Percentiles rank a stretch among this genome's conserved stretches.
These are phyloP conservation scores for Tiphia femorata DNA, from an alignment of 2,888 invertebrate genomes.

Conservation along the genomic window DNA sequence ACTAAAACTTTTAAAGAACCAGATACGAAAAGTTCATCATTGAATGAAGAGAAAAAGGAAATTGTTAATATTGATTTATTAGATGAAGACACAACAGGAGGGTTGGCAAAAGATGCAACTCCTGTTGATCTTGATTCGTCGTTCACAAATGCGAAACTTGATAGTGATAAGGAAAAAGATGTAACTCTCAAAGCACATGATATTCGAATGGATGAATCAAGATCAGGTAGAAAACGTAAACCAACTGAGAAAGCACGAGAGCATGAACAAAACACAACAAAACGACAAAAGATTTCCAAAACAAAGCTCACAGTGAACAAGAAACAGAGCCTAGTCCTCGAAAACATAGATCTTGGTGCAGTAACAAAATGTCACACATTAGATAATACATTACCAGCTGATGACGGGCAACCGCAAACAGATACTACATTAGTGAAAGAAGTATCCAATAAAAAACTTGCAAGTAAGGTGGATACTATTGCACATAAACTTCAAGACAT, in stretches of 20 bases:
- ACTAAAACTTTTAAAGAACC: constrained; percentile 20
- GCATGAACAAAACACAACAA: constrained; percentile 59
- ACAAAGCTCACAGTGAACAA: constrained; percentile 28
- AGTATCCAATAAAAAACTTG: constrained; percentile 14
- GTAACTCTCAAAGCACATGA: constrained; percentile 19
- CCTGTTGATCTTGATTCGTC: neutral
- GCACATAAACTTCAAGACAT: constrained; percentile 24
- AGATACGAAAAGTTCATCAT: neutral
- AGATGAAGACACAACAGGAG: constrained; percentile 16
- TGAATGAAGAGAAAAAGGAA: constrained; percentile 12
- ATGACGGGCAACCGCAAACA: neutral
- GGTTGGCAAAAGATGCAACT: neutral
- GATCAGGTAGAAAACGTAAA: constrained; percentile 65
- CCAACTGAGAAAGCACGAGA: constrained; percentile 64
- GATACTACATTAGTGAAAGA: neutral
- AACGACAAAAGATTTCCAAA: constrained; percentile 59
- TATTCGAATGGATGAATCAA: constrained; percentile 53
- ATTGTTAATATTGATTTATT: constrained; percentile 18
- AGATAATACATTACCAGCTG: constrained; percentile 5
- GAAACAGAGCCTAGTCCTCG: constrained; percentile 19
- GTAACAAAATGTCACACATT: neutral
- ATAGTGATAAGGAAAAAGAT: constrained; percentile 22
- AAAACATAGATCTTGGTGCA: constrained; percentile 4
- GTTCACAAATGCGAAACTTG: neutral
- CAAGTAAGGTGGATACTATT: constrained; percentile 11